Percentiles rank a stretch among this genome's conserved stretches.
phyloP scores from a whole-genome alignment of 2,888 invertebrate genomes.

The Ecliptopera silaceata region DNA sequence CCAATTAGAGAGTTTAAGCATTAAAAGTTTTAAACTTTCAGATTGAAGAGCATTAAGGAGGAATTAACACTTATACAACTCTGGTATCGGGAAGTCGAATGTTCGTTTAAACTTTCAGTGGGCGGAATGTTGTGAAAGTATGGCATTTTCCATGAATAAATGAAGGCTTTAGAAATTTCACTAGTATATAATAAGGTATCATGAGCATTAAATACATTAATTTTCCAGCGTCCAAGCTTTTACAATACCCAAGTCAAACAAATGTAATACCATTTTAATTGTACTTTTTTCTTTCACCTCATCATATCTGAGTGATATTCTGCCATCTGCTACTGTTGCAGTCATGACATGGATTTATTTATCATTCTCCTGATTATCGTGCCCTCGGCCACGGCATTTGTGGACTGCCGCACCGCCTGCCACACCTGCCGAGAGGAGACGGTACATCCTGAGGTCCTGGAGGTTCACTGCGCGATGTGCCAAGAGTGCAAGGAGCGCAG shows the following conservation, averaged over 20 bases:
- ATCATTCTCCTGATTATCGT: constrained; percentile 35
- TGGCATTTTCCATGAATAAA: neutral
- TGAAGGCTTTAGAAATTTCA: neutral
- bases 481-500: constrained; percentile 59
- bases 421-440: constrained; percentile 47
- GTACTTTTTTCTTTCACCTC: no score
- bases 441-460: constrained; percentile 46
- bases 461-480: constrained; percentile 72
- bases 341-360: constrained; percentile 31
- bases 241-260: no score
- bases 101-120: neutral
- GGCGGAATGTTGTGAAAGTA: neutral
- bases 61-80: constrained; percentile 11
- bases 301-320: no score
- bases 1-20: constrained; percentile 9
- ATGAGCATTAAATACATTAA: no score
- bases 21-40: constrained; percentile 22
- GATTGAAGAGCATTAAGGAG: constrained; percentile 13
- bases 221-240: no score
- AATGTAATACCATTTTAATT: no score
- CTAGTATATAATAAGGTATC: no score
- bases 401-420: constrained; percentile 63
- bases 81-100: neutral
- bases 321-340: constrained; percentile 21
- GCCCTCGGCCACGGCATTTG: constrained; percentile 37